Percentiles rank a stretch among this genome's conserved stretches.
Conservation (phyloP, 1,140 invertebrate species). For the Megalopta genalis region DNA sequence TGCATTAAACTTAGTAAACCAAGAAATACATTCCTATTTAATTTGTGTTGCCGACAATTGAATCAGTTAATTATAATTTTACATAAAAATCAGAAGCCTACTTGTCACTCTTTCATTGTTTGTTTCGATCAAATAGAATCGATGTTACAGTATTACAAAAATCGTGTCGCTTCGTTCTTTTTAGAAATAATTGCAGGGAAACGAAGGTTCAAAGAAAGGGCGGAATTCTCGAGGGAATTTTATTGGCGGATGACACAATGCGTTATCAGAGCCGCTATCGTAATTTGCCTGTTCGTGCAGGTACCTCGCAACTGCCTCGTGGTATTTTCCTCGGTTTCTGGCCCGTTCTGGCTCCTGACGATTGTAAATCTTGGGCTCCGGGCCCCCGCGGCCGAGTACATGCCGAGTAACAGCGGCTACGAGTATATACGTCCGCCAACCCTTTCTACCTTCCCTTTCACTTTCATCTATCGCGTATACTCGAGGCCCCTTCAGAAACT, state of each 20-base stretch:
- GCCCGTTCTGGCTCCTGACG: constrained; percentile 57
- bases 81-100: too few relatives aligned
- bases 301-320: constrained; percentile 25
- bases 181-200: too few relatives aligned
- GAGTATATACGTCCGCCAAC: constrained; percentile 69
- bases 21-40: too few relatives aligned
- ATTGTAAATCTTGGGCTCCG: constrained; percentile 71
- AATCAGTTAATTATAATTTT: too few relatives aligned
- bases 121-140: too few relatives aligned
- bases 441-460: constrained; percentile 78
- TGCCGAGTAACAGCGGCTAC: constrained; percentile 60
- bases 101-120: too few relatives aligned
- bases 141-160: too few relatives aligned
- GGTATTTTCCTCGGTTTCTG: constrained; percentile 61
- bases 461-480: constrained; percentile 72
- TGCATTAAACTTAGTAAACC: too few relatives aligned
- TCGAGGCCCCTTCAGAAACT: constrained; percentile 63
- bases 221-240: neutral
- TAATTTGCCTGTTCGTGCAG: constrained; percentile 30
- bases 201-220: too few relatives aligned
- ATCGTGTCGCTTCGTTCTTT: too few relatives aligned
- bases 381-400: constrained; percentile 60
- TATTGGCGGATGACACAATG: neutral
- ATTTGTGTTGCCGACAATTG: too few relatives aligned
- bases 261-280: constrained; percentile 19